Conservation (phyloP, 35 echinoderm and acorn worm species). For the Lytechinus pictus region DNA sequence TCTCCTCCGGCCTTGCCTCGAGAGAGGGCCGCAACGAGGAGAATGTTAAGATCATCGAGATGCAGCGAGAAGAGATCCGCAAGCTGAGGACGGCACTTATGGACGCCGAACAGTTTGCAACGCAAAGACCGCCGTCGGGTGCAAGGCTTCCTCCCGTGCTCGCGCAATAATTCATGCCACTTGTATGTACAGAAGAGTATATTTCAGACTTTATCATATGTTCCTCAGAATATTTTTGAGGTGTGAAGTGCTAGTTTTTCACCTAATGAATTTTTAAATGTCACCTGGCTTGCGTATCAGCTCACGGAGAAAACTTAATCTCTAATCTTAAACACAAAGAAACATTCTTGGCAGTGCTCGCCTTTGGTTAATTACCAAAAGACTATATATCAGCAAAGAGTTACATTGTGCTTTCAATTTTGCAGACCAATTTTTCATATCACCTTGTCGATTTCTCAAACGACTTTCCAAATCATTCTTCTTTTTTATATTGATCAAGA, state of each 20-base stretch:
- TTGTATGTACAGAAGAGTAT: not conserved
- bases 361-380: not conserved
- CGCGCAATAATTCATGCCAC: conserved; percentile 61
- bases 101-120: conserved; percentile 66
- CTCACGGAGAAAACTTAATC: not conserved
- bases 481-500: not conserved
- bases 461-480: not conserved
- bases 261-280: not conserved
- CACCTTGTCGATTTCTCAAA: not conserved
- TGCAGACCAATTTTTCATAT: not conserved
- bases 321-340: not conserved
- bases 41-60: conserved; percentile 94
- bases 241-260: not conserved
- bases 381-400: not conserved
- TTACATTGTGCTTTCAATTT: not conserved
- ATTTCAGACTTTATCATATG: not conserved
- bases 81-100: conserved; percentile 79
- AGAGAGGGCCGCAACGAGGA: conserved; percentile 83
- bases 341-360: not conserved
- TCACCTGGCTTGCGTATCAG: not conserved
- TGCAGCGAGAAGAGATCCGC: conserved; percentile 81
- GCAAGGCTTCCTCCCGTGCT: conserved; percentile 86
- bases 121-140: conserved; percentile 91
- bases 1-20: conserved; percentile 49
- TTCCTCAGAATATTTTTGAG: not conserved